A percentile compares a stretch with the other conserved stretches of the same genome.
Evolutionary conservation across 2,888 invertebrate genomes (phyloP).

Genomic region (Ferrisia virgata): DNA sequence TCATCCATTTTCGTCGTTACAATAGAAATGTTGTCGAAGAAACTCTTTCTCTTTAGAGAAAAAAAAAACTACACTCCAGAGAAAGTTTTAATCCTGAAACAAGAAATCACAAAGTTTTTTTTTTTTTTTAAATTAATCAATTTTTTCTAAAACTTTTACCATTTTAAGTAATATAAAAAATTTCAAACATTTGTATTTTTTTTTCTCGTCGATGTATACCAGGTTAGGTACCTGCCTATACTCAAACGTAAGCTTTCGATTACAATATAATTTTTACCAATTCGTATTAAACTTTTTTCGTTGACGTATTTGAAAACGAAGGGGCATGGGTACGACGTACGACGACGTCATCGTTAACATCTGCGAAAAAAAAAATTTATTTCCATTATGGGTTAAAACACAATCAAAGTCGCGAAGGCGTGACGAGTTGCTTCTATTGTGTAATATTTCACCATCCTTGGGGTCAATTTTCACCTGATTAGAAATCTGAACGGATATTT

Average conservation of each 20-base stretch:
- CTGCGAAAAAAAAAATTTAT: neutral
- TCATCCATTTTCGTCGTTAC: neutral
- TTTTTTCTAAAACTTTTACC: neutral
- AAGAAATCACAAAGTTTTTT: neutral
- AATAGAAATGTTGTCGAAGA: neutral
- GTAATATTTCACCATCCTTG: neutral
- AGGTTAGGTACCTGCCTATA: no score
- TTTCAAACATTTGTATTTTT: conserved; percentile 17
- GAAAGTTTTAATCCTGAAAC: neutral
- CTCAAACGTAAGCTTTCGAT: neutral
- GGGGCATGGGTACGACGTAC: no score
- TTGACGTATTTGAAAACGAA: neutral
- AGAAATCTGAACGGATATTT: neutral
- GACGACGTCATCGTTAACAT: neutral
- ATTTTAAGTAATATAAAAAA: neutral
- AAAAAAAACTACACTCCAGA: no score
- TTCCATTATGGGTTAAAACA: neutral
- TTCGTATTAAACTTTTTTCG: neutral
- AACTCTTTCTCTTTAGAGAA: neutral
- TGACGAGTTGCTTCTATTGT: neutral
- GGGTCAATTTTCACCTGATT: conserved; percentile 5
- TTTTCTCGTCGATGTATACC: neutral
- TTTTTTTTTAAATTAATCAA: conserved; percentile 21
- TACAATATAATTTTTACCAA: neutral
- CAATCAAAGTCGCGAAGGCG: conserved; percentile 1